Conservation (phyloP, 2,888 invertebrate genomes). For the Yponomeuta malinellus region DNA sequence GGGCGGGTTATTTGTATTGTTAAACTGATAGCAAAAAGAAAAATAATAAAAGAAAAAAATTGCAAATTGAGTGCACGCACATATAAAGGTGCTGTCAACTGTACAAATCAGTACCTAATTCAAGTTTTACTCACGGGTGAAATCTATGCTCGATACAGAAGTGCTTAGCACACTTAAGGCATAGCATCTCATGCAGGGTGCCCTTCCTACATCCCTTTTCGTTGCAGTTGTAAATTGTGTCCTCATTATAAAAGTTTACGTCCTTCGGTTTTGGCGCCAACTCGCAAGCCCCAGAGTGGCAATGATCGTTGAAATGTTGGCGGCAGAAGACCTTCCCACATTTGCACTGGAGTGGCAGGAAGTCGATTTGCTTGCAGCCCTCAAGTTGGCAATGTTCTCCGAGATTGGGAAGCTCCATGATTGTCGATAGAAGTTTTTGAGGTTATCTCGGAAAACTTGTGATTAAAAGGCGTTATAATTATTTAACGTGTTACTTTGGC, state of each 20-base stretch:
- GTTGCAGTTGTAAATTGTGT: slow-evolving; percentile 72
- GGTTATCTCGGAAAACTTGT: background rate
- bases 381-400: slow-evolving; percentile 79
- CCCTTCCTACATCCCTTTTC: slow-evolving; percentile 74
- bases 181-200: slow-evolving; percentile 79
- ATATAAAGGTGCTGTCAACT: no score
- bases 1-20: no score
- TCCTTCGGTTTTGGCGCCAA: slow-evolving; percentile 57
- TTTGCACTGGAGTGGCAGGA: slow-evolving; percentile 81
- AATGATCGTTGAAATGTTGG: slow-evolving; percentile 77
- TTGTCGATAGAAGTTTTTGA: slow-evolving; percentile 30
- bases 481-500: background rate
- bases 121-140: slow-evolving; percentile 55
- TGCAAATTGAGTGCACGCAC: no score
- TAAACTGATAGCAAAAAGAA: no score
- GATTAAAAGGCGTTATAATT: background rate
- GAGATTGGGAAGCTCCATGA: slow-evolving; percentile 83
- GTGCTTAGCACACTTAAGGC: slow-evolving; percentile 79
- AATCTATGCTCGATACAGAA: slow-evolving; percentile 83
- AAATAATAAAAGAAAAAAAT: no score
- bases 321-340: slow-evolving; percentile 81
- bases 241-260: slow-evolving; percentile 51
- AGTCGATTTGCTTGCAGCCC: slow-evolving; percentile 81
- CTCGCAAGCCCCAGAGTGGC: slow-evolving; percentile 69
- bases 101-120: no score